These are phyloP conservation scores for Drosophila testacea DNA, from an alignment of 2,888 invertebrate genomes.

Conservation along the genomic window DNA sequence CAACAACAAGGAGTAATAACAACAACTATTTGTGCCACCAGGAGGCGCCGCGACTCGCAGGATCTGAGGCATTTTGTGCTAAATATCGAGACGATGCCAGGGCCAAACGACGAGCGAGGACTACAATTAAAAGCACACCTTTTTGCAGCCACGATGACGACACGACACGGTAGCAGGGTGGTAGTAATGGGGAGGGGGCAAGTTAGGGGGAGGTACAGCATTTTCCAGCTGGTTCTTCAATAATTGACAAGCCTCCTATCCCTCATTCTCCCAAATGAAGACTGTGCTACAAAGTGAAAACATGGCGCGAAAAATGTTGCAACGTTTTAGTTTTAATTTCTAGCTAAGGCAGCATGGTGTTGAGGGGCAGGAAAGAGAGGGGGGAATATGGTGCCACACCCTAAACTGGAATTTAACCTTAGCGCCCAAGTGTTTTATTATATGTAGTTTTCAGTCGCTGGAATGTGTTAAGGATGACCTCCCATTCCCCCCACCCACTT, in stretches of 20 bases:
- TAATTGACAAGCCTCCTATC: slow-evolving; percentile 65
- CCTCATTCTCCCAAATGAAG: background rate
- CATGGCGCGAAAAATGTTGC: slow-evolving; percentile 72
- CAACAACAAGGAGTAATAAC: slow-evolving; percentile 21
- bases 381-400: slow-evolving; percentile 15
- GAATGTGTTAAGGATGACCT: slow-evolving; percentile 65
- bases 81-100: slow-evolving; percentile 67
- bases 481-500: background rate
- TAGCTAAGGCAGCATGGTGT: background rate
- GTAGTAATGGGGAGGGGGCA: background rate
- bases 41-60: slow-evolving; percentile 48
- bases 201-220: background rate
- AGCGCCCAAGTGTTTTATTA: slow-evolving; percentile 79
- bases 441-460: slow-evolving; percentile 64
- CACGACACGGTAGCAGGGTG: slow-evolving; percentile 18
- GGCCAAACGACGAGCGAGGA: slow-evolving; percentile 47
- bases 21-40: slow-evolving; percentile 57
- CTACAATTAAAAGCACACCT: slow-evolving; percentile 83
- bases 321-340: slow-evolving; percentile 77
- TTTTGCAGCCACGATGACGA: slow-evolving; percentile 54
- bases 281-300: slow-evolving; percentile 67
- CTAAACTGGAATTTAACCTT: slow-evolving; percentile 73
- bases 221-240: slow-evolving; percentile 63
- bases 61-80: slow-evolving; percentile 55
- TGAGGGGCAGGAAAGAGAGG: background rate